These are phyloP conservation scores for Crocuta crocuta DNA, from an alignment of 2,113 vertebrate species.

Conservation along the genomic window DNA sequence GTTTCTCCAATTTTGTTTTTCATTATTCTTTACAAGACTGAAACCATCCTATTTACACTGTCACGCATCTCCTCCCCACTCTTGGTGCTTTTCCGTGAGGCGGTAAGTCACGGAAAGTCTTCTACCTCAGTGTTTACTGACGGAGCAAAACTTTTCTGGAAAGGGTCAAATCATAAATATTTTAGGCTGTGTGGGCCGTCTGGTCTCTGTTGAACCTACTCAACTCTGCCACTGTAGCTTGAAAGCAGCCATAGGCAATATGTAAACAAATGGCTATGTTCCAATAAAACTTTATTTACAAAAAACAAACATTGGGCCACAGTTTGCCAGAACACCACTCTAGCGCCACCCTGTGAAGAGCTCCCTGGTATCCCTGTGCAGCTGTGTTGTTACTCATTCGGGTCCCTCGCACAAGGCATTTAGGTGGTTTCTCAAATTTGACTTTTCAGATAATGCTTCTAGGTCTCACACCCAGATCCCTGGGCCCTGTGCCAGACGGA, in stretches of 20 bases:
- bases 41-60: too few relatives aligned
- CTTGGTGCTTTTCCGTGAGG: background rate
- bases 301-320: background rate
- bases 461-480: background rate
- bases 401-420: background rate
- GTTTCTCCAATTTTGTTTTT: background rate
- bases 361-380: background rate
- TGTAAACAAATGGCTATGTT: background rate
- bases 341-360: fast-evolving
- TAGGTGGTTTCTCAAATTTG: background rate
- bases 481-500: too few relatives aligned
- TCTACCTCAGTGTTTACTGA: background rate
- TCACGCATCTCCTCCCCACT: background rate
- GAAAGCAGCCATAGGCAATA: background rate
- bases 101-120: background rate
- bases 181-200: background rate
- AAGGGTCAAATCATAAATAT: background rate
- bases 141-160: background rate
- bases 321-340: background rate
- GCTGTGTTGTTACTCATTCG: fast-evolving
- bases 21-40: background rate
- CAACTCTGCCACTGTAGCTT: background rate
- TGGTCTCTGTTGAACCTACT: background rate
- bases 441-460: background rate
- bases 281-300: constrained; percentile 30